Evolutionary conservation across 2,113 vertebrate species (phyloP), one percentile per base, ranked within the genome.

Genomic region (Pongo abelii): DNA sequence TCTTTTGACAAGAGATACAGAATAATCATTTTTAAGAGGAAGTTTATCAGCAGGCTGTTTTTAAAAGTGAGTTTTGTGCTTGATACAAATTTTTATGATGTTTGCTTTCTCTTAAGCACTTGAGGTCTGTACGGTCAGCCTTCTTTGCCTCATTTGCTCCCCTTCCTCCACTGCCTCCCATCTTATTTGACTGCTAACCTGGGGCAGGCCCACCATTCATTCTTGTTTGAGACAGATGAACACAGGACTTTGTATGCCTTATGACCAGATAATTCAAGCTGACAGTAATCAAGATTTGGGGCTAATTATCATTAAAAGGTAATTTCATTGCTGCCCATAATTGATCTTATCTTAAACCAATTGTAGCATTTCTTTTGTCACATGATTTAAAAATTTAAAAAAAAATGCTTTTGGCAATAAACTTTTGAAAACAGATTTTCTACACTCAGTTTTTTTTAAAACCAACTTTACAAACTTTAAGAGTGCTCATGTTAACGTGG

Each of bases 401-500:
- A 43, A 64, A 35, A 84, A 0, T 69, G 23, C 79, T 94, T 75
- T 78, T 52, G 89, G 57, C 89, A 96, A 59, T 96, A 46, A 93
- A 88, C 27, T 81, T 20, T 95, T 2, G 43, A 48, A 83, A 95
- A 67, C 87, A 92, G 83, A 64, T 96, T 97, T 98, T 77, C 75
- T 25, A 14, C 10, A 20, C 75, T 72, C 83, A 70, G 35, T 96
- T 96, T 75, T 96, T 97, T 96, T 91, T 88, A 91, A 90, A 59
- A 84, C 48, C 69, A 75, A 92, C 92, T 94, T 96, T 61, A 87
- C 27, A 91, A 64, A 97, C 93, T 17, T 0, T 38, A 84, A 88
- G 64, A 14, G 0, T 92, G 55, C 64, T 52, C 92, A 97, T 32
- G 0, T 98, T 98, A 78, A 93, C 43, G 92, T 98, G 69, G 91